Evolutionary conservation across 2,113 vertebrate species (phyloP), one percentile per base, ranked within the genome.

Genomic region (Tinamus guttatus): DNA sequence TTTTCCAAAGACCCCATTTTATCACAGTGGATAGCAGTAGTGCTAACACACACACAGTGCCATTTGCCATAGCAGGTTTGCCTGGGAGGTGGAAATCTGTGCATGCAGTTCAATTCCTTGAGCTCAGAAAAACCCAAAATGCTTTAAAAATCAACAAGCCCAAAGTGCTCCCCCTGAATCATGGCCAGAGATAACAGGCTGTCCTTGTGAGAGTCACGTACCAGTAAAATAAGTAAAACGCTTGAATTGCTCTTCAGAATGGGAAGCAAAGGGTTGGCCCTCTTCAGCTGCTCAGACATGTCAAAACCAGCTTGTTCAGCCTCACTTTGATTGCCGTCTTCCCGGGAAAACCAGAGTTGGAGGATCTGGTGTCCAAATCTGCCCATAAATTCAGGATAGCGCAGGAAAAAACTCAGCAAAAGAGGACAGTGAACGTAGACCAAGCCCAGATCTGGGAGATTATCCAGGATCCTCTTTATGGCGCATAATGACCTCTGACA

Each of bases 391-490:
- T 98, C 98, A 28, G 98, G 97, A 90, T 99, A 99, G 38, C 19
- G 60, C 85, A 98, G 98, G 94, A 99, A 98, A 91, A 99, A 98
- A 94, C 97, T 98, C 95, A 99, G 98, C 71, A 99, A 95, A 14
- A 98, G 94, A 7, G 98, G 98, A 93, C 99, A 98, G 93, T 99
- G 99, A 54, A 97, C 94, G 75, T 99, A 99, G 83, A 99, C 90
- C 43, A 97, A 96, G 32, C 94, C 97, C 90, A 99, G 95, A 81
- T 97, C 98, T 45, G 98, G 97, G 92, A 98, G 56, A 69, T 60
- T 88, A 81, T 98, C 97, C 65, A 98, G 94, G 81, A 97, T 96
- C 85, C 98, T 98, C 95, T 92, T 98, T 97, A 99, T 94, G 95
- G 98, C 96, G 90, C 93, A 98, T 74, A 99, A 82, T 11, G 96